These are phyloP conservation scores for Autographa gamma DNA, from an alignment of 2,888 invertebrate genomes.

Conservation along the genomic window DNA sequence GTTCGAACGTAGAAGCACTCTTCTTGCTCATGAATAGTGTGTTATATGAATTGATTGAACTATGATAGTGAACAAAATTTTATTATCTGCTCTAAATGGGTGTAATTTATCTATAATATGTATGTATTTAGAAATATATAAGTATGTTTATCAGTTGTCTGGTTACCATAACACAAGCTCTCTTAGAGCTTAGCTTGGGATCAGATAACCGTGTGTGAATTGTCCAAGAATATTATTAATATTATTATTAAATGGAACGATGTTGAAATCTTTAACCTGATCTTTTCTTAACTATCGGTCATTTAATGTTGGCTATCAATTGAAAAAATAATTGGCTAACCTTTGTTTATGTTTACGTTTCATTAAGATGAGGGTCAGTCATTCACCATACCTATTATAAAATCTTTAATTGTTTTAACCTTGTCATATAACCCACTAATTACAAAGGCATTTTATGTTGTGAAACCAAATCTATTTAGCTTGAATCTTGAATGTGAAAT, in stretches of 20 bases:
- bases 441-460: constrained; percentile 13
- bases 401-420: constrained; percentile 33
- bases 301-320: constrained; percentile 27
- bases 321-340: constrained; percentile 37
- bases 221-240: too few relatives aligned
- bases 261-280: constrained; percentile 2
- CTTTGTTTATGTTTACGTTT: constrained; percentile 21
- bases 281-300: background rate
- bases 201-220: too few relatives aligned
- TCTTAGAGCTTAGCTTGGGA: too few relatives aligned
- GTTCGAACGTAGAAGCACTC: background rate
- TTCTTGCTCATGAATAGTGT: background rate
- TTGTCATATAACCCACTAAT: constrained; percentile 29
- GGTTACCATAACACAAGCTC: too few relatives aligned
- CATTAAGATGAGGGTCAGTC: constrained; percentile 43
- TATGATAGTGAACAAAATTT: background rate
- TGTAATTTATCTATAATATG: too few relatives aligned
- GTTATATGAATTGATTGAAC: too few relatives aligned
- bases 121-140: too few relatives aligned
- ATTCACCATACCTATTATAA: constrained; percentile 42
- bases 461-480: background rate
- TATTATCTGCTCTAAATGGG: background rate
- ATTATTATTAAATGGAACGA: too few relatives aligned
- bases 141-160: too few relatives aligned
- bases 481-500: background rate